Evolutionary conservation across 2,797 vertebrate genomes (phyloP), one percentile per base, ranked within the genome.

Genomic region (Linurgus olivaceus): DNA sequence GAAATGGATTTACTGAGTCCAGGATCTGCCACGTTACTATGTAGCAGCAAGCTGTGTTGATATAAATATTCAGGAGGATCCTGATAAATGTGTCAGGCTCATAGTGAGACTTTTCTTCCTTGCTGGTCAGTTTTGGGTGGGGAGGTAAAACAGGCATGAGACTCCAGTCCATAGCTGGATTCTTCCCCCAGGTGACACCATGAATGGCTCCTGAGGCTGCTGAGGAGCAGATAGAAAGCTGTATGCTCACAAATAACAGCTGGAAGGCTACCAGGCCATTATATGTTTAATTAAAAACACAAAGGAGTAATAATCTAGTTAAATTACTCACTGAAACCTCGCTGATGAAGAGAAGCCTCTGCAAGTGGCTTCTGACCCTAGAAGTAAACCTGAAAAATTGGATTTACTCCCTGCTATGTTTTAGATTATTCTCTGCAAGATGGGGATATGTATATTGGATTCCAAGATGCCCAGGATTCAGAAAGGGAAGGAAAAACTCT

Each of bases 281-380:
- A 11, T 55, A 38, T 50, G 59, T 71, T 72, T 61, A 59, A 66
- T 90, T 91, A 78, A 88, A 88, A 90, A 3, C 76, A 57, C 35
- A 37, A 25, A 93, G 77, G 63, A 70, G 52, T 62, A 96, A 93
- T 81, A 90, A 83, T 37, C 48, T 94, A 85, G 90, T 97, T 89
- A 93, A 94, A 93, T 96, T 62, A 95, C 94, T 96, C 78, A 73
- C 95, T 89, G 92, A 96, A 94, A 95, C 57, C 78, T 95, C 57
- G 59, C 96, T 75, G 63, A 70, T 94, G 84, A 68, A 93, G 89
- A 91, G 66, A 77, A 97, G 90, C 63, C 58, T 86, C 10, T 67
- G 83, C 70, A 75, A 87, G 72, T 94, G 82, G 87, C 72, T 95
- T 97, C 83, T 97, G 86, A 97, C 93, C 93, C 70, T 86, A 91